Conservation (phyloP, 1,140 invertebrate genomes). For the Oedothorax gibbosus region DNA sequence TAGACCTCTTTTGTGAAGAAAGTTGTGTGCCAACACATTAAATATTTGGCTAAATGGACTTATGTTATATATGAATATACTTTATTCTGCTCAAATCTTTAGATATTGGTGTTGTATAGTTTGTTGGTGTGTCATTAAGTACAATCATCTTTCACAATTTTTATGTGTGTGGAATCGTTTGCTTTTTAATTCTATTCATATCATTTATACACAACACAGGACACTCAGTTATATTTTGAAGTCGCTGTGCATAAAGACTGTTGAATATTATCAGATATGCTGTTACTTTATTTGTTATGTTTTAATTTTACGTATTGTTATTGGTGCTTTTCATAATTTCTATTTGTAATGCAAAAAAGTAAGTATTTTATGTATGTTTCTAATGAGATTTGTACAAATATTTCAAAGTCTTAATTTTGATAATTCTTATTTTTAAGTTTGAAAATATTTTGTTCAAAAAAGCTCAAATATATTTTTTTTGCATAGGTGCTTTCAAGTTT, state of each 20-base stretch:
- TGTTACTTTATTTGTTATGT: conserved; percentile 18
- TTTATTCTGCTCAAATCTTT: conserved; percentile 52
- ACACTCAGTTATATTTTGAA: conserved; percentile 5
- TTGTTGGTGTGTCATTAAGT: conserved; percentile 19
- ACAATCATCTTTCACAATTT: conserved; percentile 34
- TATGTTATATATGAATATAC: conserved; percentile 18
- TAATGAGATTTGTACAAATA: neutral
- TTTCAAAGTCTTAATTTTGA: neutral
- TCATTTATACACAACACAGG: neutral
- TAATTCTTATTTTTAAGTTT: neutral
- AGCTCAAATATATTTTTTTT: no score
- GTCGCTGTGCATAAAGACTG: conserved; percentile 12
- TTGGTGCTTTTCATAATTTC: neutral
- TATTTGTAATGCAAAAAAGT: neutral
- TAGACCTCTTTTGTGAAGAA: conserved; percentile 46
- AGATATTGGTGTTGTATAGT: neutral
- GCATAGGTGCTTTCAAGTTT: no score
- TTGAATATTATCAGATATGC: conserved; percentile 15
- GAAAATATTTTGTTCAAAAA: no score
- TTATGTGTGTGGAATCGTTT: conserved; percentile 10
- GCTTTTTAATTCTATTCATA: conserved; percentile 30
- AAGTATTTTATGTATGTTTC: neutral
- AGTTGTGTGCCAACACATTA: conserved; percentile 38
- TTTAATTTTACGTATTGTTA: conserved; percentile 18
- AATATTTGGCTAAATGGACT: conserved; percentile 21